Evolutionary conservation across 2,888 invertebrate genomes (phyloP), one percentile per base, ranked within the genome.

Genomic region (Tetranychus truncatus): DNA sequence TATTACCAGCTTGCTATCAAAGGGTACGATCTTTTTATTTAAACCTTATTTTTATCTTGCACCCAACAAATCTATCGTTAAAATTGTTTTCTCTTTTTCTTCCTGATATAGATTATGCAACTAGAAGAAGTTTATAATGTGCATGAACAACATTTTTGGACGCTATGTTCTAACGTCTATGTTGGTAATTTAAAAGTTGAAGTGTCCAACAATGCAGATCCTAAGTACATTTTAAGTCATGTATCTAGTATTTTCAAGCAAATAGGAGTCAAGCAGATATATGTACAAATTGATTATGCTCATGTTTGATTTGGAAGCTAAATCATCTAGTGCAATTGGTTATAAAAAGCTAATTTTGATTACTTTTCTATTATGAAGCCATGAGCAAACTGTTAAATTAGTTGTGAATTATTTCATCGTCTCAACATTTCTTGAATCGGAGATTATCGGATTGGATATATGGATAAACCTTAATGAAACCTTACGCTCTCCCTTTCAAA

Each of bases 61-160:
- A 46, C 15, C 46, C 8, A 45, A 45, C 46, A 72, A 75, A 66
- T 18, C 24, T 66, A 66, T 11, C 45, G 7, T 24, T 18, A 46
- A 69, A 21, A n/a, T 11, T 69, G 11, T n/a, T 34, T 21, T 72
- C 20, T 66, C 21, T 24, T 11, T 24, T 21, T 11, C 6, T 71
- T 21, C 6, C 21, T 71, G 66, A 20, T 45, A 45, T 77, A 84
- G 79, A 83, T 84, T 55, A 91, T 90, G 72, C 85, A 93, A 77
- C 83, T 96, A 75, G 91, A 94, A 11, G 96, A 95, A 6, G 95
- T 96, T 21, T 92, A 93, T 82, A 91, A 93, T 76, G 92, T 96
- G 21, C 84, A 95, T 81, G 95, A 97, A 80, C 95, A 95, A 4
- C 96, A 96, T 82, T 96, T 97, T 84, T 97, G 96, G 96, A 97